phyloP scores from a whole-genome alignment of 2,113 vertebrate species.

The Periophthalmus modestus region DNA sequence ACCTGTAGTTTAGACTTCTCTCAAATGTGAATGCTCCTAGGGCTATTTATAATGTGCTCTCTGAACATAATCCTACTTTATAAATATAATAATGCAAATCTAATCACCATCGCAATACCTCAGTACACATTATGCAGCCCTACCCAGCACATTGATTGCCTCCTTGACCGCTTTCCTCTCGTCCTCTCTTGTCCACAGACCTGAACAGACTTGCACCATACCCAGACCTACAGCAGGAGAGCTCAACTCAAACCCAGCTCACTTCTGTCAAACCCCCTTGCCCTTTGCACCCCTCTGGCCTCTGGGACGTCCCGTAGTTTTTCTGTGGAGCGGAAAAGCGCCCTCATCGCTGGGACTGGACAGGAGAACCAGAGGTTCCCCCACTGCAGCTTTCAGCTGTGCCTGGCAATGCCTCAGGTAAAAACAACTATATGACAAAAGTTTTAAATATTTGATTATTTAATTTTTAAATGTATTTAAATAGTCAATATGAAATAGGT shows the following conservation, averaged over 20 bases:
- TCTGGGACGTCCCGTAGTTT: slow-evolving; percentile 19
- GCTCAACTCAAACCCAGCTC: slow-evolving; percentile 26
- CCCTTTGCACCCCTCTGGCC: slow-evolving; percentile 18
- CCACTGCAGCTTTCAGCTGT: slow-evolving; percentile 83
- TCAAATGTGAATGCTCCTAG: too few species aligned
- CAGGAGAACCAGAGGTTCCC: slow-evolving; percentile 84
- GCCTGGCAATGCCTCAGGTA: slow-evolving; percentile 99
- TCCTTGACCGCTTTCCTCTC: background rate
- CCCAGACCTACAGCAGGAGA: slow-evolving; percentile 41
- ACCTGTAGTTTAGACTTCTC: too few species aligned
- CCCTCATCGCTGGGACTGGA: slow-evolving; percentile 82
- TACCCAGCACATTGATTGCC: background rate
- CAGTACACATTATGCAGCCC: too few species aligned
- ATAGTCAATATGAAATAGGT: too few species aligned
- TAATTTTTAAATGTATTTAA: too few species aligned
- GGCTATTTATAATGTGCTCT: too few species aligned
- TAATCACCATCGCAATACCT: too few species aligned
- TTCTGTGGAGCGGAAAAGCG: slow-evolving; percentile 46
- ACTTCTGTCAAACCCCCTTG: slow-evolving; percentile 9
- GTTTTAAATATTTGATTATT: background rate
- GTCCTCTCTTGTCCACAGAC: slow-evolving; percentile 41
- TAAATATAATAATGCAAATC: too few species aligned
- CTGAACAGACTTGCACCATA: slow-evolving; percentile 53
- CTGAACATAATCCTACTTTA: too few species aligned
- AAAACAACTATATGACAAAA: slow-evolving; percentile 27